Base-by-base conservation (phyloP, 2,888 invertebrate genomes). In the Eretmocerus hayati region DNA sequence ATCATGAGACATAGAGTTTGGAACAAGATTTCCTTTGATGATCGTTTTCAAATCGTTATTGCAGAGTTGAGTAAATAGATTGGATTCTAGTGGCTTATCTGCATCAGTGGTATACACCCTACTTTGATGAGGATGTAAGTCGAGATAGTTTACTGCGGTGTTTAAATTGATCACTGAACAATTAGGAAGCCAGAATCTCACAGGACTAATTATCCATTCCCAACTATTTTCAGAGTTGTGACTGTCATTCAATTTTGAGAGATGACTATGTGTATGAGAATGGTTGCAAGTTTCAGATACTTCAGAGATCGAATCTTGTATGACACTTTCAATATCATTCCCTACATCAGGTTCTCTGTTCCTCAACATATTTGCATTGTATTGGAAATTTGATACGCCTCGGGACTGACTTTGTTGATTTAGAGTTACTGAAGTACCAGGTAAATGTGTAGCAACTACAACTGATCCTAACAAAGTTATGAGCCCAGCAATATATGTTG, bases 401-500 rank as follows among this genome's bases (percentile, higher is more conserved):
- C 9, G 30, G 11, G 35, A 30, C 19, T 38, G 38, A 31, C 11
- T 40, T 5, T 50, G 42, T 35, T 46, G 44, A 33, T 48, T 46
- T 26, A 60, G 54, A 30, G 48, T 55, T 21, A 67, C 52, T 21
- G 61, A 58, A n/a, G 63, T 63, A 51, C 64, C 66, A 37, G 71
- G 68, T 22, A 71, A 48, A 32, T 72, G 69, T 48, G 73, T 70
- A 4, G 72, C 70, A 19, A 75, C 62, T 36, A 76, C 58, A n/a
- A 75, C 72, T 6, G 83, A 81, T 23, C 80, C 80, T 38, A 82
- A 59, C 36, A 84, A 67, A 4, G 81, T 79, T 31, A 81, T 63
- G 35, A 84, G 61, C 36, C 81, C 75, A 5, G 80, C 79, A 6
- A 79, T 70, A 62, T 84, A 84, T 15, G 81, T 79, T 22, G 80